A percentile compares a stretch with the other conserved stretches of the same genome.
phyloP scores from a whole-genome alignment of 2,797 vertebrate genomes.

The Sebastes variabilis region DNA sequence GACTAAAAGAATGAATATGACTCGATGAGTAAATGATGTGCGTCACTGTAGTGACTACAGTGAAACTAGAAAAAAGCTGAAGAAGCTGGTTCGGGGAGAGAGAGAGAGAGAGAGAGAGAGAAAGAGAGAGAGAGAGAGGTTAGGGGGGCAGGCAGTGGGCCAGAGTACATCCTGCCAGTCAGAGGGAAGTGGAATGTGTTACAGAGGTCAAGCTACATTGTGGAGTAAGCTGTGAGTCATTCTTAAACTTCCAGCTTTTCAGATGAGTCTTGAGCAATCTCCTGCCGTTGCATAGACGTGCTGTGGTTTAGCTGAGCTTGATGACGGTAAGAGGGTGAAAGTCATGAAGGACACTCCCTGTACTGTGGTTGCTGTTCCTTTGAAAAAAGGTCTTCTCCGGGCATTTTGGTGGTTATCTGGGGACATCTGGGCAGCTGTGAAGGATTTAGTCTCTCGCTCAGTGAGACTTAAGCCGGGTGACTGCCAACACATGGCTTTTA shows the following conservation, averaged over 20 bases:
- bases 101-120: neutral
- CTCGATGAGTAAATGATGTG: neutral
- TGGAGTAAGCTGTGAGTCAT: constrained; percentile 61
- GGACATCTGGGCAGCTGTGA: neutral
- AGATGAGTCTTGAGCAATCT: constrained; percentile 49
- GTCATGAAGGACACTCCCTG: constrained; percentile 2
- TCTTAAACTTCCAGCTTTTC: constrained; percentile 53
- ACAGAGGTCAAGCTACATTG: constrained; percentile 65
- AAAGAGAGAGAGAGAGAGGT: neutral
- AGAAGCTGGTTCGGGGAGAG: neutral
- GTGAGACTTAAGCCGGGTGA: neutral
- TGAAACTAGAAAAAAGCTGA: neutral
- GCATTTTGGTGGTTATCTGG: neutral
- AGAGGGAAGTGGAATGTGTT: constrained; percentile 67
- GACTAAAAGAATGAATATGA: neutral
- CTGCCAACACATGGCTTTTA: neutral
- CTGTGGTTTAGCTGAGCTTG: constrained; percentile 2
- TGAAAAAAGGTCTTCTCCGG: neutral
- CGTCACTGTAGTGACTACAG: neutral
- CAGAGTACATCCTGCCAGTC: constrained; percentile 53
- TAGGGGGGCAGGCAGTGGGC: constrained; percentile 29
- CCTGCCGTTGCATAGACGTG: constrained; percentile 12
- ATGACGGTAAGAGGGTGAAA: neutral
- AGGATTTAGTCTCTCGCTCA: neutral
- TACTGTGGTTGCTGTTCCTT: neutral